Percentiles rank a stretch among this genome's conserved stretches.
Conservation (phyloP, 92 coral and sea anemone genomes). For the Paragorgia papillata region DNA sequence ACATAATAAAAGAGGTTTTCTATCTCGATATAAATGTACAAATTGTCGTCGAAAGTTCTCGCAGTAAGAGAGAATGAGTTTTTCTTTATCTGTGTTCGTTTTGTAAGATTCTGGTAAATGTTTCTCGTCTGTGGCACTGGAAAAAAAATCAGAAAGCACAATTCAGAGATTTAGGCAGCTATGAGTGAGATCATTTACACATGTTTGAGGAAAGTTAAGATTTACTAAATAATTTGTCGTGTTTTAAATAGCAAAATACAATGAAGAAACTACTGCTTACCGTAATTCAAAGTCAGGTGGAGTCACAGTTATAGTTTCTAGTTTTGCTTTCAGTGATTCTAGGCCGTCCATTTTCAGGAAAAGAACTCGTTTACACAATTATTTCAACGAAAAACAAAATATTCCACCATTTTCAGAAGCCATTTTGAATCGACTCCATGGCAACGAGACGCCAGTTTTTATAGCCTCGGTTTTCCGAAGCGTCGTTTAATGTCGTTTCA, state of each 20-base stretch:
- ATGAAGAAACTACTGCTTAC: slow-evolving; percentile 8
- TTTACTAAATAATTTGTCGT: too few relatives aligned
- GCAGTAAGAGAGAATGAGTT: slow-evolving; percentile 84
- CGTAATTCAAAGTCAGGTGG: slow-evolving; percentile 22
- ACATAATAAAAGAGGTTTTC: slow-evolving; percentile 82
- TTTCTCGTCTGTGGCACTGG: slow-evolving; percentile 15
- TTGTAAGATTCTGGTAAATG: slow-evolving; percentile 67
- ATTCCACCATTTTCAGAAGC: slow-evolving; percentile 6
- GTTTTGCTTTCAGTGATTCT: slow-evolving; percentile 32
- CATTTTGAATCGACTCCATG: slow-evolving; percentile 37
- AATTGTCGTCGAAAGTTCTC: slow-evolving; percentile 98
- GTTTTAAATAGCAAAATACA: too few relatives aligned
- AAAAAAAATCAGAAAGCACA: background rate
- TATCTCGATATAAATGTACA: slow-evolving; percentile 96
- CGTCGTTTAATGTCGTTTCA: background rate
- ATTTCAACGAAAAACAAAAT: background rate
- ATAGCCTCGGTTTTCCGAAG: background rate
- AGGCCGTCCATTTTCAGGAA: slow-evolving; percentile 19
- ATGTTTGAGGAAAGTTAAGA: too few relatives aligned
- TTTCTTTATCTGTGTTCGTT: slow-evolving; percentile 83
- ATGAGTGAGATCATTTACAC: background rate
- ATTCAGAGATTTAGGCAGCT: background rate
- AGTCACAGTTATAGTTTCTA: slow-evolving; percentile 22
- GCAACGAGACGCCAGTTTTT: slow-evolving; percentile 35
- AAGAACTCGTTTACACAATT: background rate